Base-by-base conservation (phyloP, 2,113 vertebrate genomes). In the Centropus unirufus region DNA sequence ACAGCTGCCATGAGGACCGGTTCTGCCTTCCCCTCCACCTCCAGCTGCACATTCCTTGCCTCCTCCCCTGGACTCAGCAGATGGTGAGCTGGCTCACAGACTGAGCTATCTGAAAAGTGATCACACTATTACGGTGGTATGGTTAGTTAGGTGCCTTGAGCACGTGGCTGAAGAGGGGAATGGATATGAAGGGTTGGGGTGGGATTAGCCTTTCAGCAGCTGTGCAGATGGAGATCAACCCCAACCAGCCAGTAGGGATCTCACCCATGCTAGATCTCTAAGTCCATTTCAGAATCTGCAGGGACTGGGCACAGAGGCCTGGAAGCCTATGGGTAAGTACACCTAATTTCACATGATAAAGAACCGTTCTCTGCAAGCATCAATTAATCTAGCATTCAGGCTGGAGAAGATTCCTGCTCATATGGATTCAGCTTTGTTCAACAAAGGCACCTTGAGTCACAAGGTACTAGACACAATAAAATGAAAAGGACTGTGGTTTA, bases 21-120 rank as follows among this genome's bases (percentile, higher is more conserved):
- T 81, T 74, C 52, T 91, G 83, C 64, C 68, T 89, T 58, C 59
- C 21, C 29, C 24, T 89, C 54, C 68, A 70, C 19, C 40, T 90
- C 83, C 89, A 87, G 73, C 83, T 87, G 73, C 40, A 46, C 68
- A 36, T 91, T 93, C 62, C 66, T 87, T 87, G 62, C 34, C 54
- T 52, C 78, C 58, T 89, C 40, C 55, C 44, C 44, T 79, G 78
- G 54, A 7, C 30, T 52, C 67, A 64, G 91, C 76, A 79, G 78
- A 59, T n/a, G 61, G 69, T 55, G 74, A 92, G 46, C 68, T 92
- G 70, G 30, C 72, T 79, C 36, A 34, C 21, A 58, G 75, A 30
- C 46, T 29, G 21, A 77, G 30, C 32, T 42, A 6, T 32, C 59
- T 36, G 69, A 66, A 93, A 57, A 85, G 27, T 46, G 54, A 4